Evolutionary conservation across 2,113 vertebrate genomes (phyloP).

Genomic region (Chlorodrepanis virens): DNA sequence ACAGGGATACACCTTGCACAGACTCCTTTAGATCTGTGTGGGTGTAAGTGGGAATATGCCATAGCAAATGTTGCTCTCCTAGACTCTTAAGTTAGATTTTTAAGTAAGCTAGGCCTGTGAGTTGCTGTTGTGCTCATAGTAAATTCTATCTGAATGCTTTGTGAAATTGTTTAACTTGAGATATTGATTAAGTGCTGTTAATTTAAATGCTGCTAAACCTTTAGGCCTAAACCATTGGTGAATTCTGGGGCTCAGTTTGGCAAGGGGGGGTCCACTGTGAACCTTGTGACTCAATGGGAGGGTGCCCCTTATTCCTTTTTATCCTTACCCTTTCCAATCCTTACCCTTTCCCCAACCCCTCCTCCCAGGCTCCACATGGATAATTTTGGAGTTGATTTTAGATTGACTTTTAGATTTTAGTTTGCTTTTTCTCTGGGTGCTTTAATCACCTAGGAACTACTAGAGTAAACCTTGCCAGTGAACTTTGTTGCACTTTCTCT

Average conservation of each 20-base stretch:
- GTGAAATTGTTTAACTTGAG: background rate
- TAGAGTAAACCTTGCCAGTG: background rate
- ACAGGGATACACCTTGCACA: background rate
- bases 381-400: background rate
- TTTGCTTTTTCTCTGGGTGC: background rate
- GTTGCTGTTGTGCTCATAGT: background rate
- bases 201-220: background rate
- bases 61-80: background rate
- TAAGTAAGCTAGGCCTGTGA: background rate
- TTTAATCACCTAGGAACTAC: background rate
- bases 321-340: background rate
- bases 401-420: background rate
- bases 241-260: background rate
- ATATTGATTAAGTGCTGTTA: background rate
- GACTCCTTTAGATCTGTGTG: background rate
- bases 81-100: background rate
- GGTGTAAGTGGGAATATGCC: background rate
- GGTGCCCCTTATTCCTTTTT: background rate
- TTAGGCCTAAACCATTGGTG: background rate
- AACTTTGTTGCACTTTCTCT: background rate
- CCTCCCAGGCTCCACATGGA: background rate
- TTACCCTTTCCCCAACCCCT: rapidly evolving
- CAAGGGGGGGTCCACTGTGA: background rate
- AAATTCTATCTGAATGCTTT: background rate
- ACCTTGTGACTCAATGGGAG: background rate